Evolutionary conservation across 2,888 invertebrate species (phyloP), one percentile per base, ranked within the genome.

Genomic region (Arge pagana): DNA sequence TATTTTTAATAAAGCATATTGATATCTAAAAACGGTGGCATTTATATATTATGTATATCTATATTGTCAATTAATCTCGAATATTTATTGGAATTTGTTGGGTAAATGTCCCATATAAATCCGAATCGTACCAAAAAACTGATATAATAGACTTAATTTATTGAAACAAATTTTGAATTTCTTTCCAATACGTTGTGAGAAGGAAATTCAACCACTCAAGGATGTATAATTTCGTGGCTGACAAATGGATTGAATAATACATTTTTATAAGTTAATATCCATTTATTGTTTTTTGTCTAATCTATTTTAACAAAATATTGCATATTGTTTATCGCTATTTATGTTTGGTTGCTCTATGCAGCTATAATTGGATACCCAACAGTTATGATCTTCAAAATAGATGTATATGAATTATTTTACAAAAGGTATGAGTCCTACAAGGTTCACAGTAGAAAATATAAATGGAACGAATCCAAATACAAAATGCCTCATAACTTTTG

Each of bases 261-360:
- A 37, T 42, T 42, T 50, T 28, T 42, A 18, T 16, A n/a, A n/a
- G n/a, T n/a, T n/a, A n/a, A n/a, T 50, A 31, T 28, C 31, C 7
- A 36, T 10, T 19, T n/a, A 13, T 42, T 23, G 23, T 31, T 21
- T 11, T 23, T 15, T 31, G n/a, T n/a, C n/a, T 33, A 23, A 23
- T 19, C 23, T 45, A 37, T 51, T 41, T 51, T 43, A 42, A 51
- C 33, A 43, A 50, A 50, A 50, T 51, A 51, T 41, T 51, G 50
- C 50, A 51, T 51, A 43, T 41, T 51, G 43, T 43, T n/a, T 50
- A 23, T 50, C 36, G 26, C 26, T 51, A 51, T 51, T 51, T 24
- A 43, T 51, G 33, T 42, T 51, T 43, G 35, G 50, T 51, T n/a
- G n/a, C 50, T 51, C 35, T 43, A 51, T 35, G 42, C 23, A 23